These are phyloP conservation scores for Romanogobio albipinnatus DNA, from an alignment of 2,113 vertebrate genomes.

Conservation along the genomic window DNA sequence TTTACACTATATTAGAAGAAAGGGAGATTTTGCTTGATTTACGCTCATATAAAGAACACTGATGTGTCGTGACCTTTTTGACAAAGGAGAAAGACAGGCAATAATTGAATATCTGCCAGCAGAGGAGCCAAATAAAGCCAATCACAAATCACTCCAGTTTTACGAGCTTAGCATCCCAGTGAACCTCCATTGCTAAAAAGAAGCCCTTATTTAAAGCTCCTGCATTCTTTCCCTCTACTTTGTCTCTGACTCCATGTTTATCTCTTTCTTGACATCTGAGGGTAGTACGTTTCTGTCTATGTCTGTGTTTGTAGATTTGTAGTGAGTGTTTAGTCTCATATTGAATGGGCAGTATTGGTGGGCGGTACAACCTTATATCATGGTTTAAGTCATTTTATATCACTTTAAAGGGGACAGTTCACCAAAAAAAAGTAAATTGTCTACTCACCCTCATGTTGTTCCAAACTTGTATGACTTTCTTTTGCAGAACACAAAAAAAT, in stretches of 20 bases:
- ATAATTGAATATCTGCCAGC: slow-evolving; percentile 18
- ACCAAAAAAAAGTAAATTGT: not conserved
- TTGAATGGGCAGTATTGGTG: slow-evolving; percentile 21
- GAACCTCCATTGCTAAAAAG: slow-evolving; percentile 28
- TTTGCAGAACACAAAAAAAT: not conserved
- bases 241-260: not conserved
- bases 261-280: slow-evolving; percentile 18
- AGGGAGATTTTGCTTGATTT: slow-evolving; percentile 15
- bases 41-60: slow-evolving; percentile 11
- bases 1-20: not conserved
- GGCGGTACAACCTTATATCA: not conserved
- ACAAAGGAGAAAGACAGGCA: slow-evolving; percentile 33
- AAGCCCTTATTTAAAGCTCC: slow-evolving; percentile 11
- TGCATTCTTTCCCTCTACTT: slow-evolving; percentile 23
- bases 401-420: not conserved
- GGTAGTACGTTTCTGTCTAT: slow-evolving; percentile 20
- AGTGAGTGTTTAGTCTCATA: slow-evolving; percentile 40
- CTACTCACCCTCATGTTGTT: not conserved
- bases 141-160: slow-evolving; percentile 48
- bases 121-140: slow-evolving; percentile 24
- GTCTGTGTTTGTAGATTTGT: slow-evolving; percentile 26
- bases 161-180: slow-evolving; percentile 37
- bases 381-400: not conserved
- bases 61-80: slow-evolving; percentile 30
- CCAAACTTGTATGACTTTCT: not conserved